Evolutionary conservation across 2,113 vertebrate genomes (phyloP).

Genomic region (Lepus europaeus): DNA sequence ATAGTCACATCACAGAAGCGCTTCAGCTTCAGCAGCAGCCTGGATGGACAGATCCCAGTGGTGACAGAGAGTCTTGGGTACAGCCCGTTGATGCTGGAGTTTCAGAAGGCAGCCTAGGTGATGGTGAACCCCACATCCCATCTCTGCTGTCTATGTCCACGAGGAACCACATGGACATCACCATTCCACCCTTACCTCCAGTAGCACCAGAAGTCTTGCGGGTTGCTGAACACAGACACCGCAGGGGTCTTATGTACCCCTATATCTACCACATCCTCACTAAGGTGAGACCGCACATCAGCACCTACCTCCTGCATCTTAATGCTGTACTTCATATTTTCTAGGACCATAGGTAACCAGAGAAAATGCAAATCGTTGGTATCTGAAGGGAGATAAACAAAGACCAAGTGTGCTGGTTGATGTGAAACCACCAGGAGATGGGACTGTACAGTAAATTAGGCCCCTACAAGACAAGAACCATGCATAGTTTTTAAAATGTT

Average conservation of each 20-base stretch:
- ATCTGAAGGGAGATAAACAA: conserved; percentile 46
- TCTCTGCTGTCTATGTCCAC: conserved; percentile 96
- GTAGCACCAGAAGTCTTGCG: conserved; percentile 95
- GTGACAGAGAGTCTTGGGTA: conserved; percentile 80
- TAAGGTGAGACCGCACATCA: conserved; percentile 87
- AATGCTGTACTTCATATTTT: conserved; percentile 20
- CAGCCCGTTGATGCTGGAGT: conserved; percentile 82
- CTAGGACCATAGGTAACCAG: not conserved
- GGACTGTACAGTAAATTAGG: conserved; percentile 29
- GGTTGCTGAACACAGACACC: conserved; percentile 95
- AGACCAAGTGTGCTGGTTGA: not conserved
- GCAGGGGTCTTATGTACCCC: conserved; percentile 95
- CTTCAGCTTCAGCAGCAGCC: conserved; percentile 86
- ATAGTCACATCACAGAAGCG: conserved; percentile 91
- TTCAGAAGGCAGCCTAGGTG: conserved; percentile 87
- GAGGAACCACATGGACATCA: conserved; percentile 96
- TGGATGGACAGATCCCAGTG: conserved; percentile 89
- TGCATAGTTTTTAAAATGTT: too few species aligned
- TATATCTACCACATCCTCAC: conserved; percentile 96
- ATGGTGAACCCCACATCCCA: conserved; percentile 92
- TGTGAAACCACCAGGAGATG: not conserved
- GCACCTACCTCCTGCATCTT: not conserved
- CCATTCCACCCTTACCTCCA: conserved; percentile 94
- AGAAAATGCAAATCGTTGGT: conserved; percentile 34
- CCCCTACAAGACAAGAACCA: conserved; percentile 2